A percentile compares a stretch with the other conserved stretches of the same genome.
Evolutionary conservation across 2,797 vertebrate genomes (phyloP).

Genomic region (Poeciliopsis paucimaculata): DNA sequence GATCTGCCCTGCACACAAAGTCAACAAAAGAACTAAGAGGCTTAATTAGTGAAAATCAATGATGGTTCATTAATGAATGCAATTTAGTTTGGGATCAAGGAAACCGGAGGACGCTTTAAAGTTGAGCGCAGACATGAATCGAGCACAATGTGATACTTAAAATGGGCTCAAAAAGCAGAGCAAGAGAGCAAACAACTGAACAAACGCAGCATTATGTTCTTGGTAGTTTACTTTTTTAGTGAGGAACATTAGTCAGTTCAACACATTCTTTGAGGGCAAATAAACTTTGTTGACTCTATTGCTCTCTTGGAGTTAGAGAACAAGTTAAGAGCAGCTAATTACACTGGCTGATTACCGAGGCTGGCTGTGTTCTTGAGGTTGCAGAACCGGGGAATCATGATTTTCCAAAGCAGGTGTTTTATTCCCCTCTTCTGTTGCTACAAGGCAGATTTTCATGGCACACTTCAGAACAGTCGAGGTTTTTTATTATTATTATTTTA

Average conservation of each 20-base stretch:
- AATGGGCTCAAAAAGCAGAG: background rate
- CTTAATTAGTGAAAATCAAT: constrained; percentile 22
- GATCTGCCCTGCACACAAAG: constrained; percentile 7
- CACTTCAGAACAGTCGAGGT: background rate
- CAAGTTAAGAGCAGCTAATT: background rate
- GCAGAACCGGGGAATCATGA: background rate
- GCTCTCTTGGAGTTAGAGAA: background rate
- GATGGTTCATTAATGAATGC: constrained; percentile 9
- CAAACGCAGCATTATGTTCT: background rate
- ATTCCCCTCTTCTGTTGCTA: background rate
- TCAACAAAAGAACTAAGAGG: constrained; percentile 10
- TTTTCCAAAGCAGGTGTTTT: background rate
- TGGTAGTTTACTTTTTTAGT: background rate
- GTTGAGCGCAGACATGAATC: background rate
- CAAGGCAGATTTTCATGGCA: background rate
- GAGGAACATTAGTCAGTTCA: background rate
- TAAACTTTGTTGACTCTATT: background rate
- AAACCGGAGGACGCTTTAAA: background rate
- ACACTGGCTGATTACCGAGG: background rate
- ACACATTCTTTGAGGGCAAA: background rate
- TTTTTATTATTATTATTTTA: background rate
- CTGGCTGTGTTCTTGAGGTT: background rate
- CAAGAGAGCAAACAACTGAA: background rate
- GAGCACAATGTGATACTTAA: background rate
- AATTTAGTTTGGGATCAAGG: constrained; percentile 1